A percentile compares a stretch with the other conserved stretches of the same genome.
phyloP scores from a whole-genome alignment of 2,888 invertebrate species.

The Euzophera pinguis region DNA sequence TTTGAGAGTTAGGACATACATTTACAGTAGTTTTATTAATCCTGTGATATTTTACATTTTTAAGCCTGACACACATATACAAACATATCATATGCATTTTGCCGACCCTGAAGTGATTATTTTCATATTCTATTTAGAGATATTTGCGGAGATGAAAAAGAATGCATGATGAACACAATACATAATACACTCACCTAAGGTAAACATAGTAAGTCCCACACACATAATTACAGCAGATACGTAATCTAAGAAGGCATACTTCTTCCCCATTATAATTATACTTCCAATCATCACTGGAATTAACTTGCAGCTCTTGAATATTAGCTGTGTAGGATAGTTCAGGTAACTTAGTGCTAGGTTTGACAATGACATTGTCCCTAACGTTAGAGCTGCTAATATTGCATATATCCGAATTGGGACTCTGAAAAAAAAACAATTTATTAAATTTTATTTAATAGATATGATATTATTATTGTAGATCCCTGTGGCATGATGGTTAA shows the following conservation, averaged over 20 bases:
- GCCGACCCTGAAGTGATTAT: no score
- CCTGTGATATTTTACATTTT: no score
- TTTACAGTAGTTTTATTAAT: no score
- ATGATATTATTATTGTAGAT: no score
- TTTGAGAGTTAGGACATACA: no score
- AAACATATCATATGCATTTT: no score
- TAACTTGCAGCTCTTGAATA: constrained; percentile 98
- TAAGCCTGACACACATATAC: no score
- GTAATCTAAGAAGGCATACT: constrained; percentile 91
- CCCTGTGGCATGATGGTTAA: no score
- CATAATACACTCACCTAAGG: constrained; percentile 84
- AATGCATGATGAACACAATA: no score
- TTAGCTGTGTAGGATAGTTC: constrained; percentile 98
- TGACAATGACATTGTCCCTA: constrained; percentile 97
- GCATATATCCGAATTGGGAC: constrained; percentile 91
- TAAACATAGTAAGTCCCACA: constrained; percentile 93
- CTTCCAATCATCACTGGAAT: constrained; percentile 97
- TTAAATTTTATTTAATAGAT: no score
- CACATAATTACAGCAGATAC: constrained; percentile 92
- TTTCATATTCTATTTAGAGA: no score
- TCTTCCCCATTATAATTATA: constrained; percentile 94
- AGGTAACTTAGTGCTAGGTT: constrained; percentile 96
- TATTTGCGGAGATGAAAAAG: no score
- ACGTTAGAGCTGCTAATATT: constrained; percentile 90
- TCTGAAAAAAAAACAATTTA: constrained; percentile 59